A percentile compares a stretch with the other conserved stretches of the same genome.
These are phyloP conservation scores for Parotocinclus haroldoi DNA, from an alignment of 2,797 vertebrate species.

Conservation along the genomic window DNA sequence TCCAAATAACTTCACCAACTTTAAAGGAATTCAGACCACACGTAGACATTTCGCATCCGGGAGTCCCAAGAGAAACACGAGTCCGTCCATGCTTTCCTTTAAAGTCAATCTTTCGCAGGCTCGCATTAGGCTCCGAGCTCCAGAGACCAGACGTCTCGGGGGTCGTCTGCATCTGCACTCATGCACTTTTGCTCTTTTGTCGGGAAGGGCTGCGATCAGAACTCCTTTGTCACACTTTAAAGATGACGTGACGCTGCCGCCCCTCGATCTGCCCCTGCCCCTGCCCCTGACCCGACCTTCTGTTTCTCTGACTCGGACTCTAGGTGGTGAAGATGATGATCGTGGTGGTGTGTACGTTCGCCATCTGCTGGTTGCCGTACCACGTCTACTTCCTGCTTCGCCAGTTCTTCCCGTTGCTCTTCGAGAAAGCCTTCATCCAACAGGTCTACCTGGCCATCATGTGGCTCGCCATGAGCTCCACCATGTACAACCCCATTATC, in stretches of 20 bases:
- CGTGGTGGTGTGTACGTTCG: constrained; percentile 91
- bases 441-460: constrained; percentile 92
- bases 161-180: too few species aligned
- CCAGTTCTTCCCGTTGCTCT: constrained; percentile 78
- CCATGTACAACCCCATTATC: constrained; percentile 99
- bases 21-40: neutral
- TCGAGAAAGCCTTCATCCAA: constrained; percentile 81
- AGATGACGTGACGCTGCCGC: too few species aligned
- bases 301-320: neutral
- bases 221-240: too few species aligned
- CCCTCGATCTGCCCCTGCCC: too few species aligned
- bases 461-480: constrained; percentile 99
- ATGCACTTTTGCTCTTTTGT: too few species aligned
- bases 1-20: too few species aligned
- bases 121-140: too few species aligned
- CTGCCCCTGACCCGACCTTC: neutral
- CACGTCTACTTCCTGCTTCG: constrained; percentile 92
- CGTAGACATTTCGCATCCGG: neutral
- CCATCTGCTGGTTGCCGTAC: constrained; percentile 93
- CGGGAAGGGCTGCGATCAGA: too few species aligned
- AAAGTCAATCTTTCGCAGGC: too few species aligned
- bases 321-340: constrained; percentile 99
- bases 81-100: too few species aligned
- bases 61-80: too few species aligned
- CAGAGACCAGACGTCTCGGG: too few species aligned